Base-by-base conservation (phyloP, 2,888 invertebrate species). In the Synanthedon vespiformis region DNA sequence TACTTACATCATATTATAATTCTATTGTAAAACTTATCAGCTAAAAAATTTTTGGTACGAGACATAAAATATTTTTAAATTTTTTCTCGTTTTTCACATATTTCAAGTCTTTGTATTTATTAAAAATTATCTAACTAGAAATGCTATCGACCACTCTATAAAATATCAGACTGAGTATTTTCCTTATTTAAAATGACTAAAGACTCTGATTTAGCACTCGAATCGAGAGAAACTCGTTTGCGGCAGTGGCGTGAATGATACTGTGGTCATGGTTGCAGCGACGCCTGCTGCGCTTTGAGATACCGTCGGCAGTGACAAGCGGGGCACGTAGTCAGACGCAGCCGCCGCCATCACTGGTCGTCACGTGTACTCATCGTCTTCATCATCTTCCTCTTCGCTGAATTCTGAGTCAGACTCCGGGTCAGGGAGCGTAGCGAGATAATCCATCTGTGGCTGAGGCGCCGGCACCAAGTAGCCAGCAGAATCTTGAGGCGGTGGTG, bases 391-490 rank as follows among this genome's bases (percentile, higher is more conserved):
- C 27, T 82, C 82, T 12, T 80, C 76, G 40, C 70, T 74, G 8
- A 71, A 72, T 12, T 80, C 80, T n/a, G 70, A 65, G 6, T 74
- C 80, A 1, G 72, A 72, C 40, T 78, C 78, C 3, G 68, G 65
- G 53, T 74, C 72, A 2, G 89, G 89, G 18, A 91, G 68, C 2
- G 90, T 78, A 60, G 90, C 88, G 54, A 91, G 68, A 65, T 91
- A 91, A 61, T 91, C 90, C 34, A 84, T 83, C 1, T 85, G 77
- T 13, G 83, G 74, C 3, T 88, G 77, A 11, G 84, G 87, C 27
- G 89, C 85, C 1, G 93, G 92, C 49, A 92, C 80, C 59, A 93
- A 74, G 72, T 93, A 93, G 11, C 92, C 93, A 22, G 91, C 91
- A 0, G 90, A 87, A 67, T 93, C 93, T 57, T 92, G 84, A 10